Conservation (phyloP, 2,113 vertebrate genomes). For the Myrmecophaga tridactyla region DNA sequence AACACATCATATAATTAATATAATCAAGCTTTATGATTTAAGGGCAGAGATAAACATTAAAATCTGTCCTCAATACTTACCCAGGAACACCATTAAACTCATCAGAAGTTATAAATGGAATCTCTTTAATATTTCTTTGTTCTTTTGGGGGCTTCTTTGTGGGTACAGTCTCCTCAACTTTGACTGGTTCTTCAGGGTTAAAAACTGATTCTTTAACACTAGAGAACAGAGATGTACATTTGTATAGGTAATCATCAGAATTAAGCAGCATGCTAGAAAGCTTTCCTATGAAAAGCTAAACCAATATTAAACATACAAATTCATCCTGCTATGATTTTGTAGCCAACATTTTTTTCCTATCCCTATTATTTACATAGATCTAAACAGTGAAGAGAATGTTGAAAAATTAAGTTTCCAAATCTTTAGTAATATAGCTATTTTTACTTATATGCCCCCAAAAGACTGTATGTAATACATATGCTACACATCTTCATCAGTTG, state of each 20-base stretch:
- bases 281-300: background rate
- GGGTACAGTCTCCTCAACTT: background rate
- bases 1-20: background rate
- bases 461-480: background rate
- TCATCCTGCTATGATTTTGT: background rate
- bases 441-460: background rate
- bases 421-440: background rate
- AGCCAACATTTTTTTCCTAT: background rate
- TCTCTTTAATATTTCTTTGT: constrained; percentile 74
- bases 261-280: background rate
- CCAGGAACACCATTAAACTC: constrained; percentile 81
- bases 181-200: constrained; percentile 21
- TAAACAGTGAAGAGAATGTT: background rate
- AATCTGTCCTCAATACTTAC: constrained; percentile 75
- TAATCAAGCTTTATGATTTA: constrained; percentile 1
- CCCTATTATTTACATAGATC: background rate
- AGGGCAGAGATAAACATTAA: background rate
- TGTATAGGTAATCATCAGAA: background rate
- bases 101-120: constrained; percentile 73
- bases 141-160: constrained; percentile 72
- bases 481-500: background rate
- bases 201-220: background rate
- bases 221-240: background rate
- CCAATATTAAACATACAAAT: background rate
- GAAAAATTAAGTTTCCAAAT: constrained; percentile 4